These are phyloP conservation scores for Sebastes vulpes DNA, from an alignment of 2,797 vertebrate species.

Conservation along the genomic window DNA sequence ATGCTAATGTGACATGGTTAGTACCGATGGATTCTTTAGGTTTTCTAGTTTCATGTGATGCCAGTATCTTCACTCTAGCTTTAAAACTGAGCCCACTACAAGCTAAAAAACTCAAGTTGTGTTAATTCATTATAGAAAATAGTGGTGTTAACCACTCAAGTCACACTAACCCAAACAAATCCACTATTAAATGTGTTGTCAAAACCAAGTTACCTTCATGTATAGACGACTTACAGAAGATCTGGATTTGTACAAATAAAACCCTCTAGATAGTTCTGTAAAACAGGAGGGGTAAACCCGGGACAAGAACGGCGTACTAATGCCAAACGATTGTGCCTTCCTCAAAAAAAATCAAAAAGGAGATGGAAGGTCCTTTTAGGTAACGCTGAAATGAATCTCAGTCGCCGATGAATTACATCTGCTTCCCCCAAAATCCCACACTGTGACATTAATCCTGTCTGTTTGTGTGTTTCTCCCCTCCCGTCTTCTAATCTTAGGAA, in stretches of 20 bases:
- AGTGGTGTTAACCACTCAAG: too few species aligned
- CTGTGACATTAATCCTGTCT: slow-evolving; percentile 51
- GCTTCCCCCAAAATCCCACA: slow-evolving; percentile 29
- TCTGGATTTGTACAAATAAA: background rate
- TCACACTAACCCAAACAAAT: background rate
- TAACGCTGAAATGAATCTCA: slow-evolving; percentile 14
- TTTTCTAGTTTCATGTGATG: too few species aligned
- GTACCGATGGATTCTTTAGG: too few species aligned
- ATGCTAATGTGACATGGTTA: too few species aligned
- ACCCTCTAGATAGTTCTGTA: background rate
- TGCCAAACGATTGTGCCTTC: background rate
- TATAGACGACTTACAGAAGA: background rate
- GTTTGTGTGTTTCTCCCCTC: slow-evolving; percentile 27
- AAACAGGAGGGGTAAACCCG: background rate
- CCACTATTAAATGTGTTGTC: background rate
- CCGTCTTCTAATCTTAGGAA: slow-evolving; percentile 52
- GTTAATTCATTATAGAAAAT: too few species aligned
- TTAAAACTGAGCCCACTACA: too few species aligned
- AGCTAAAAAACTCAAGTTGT: too few species aligned
- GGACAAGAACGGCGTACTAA: background rate
- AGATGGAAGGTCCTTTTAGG: slow-evolving; percentile 14
- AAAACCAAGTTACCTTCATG: background rate
- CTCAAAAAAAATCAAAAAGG: slow-evolving; percentile 1
- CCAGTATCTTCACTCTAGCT: too few species aligned
- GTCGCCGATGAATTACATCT: slow-evolving; percentile 36